Evolutionary conservation across 2,797 vertebrate species (phyloP).

Genomic region (Sphenopsis melanotis): DNA sequence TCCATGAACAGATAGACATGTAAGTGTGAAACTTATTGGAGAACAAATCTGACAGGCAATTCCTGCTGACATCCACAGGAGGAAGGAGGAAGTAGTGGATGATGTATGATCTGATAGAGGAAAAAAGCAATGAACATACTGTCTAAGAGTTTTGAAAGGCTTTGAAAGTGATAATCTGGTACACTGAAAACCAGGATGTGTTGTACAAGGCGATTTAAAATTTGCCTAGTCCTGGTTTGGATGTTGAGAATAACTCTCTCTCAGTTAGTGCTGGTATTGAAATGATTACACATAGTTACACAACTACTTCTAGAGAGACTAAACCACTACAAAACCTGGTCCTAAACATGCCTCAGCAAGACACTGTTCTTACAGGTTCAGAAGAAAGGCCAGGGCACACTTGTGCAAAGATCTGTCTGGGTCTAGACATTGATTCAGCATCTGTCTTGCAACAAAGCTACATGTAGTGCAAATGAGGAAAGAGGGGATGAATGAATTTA

Average conservation of each 20-base stretch:
- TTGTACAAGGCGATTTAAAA: background rate
- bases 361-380: background rate
- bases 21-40: background rate
- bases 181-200: background rate
- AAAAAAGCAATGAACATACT: background rate
- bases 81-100: background rate
- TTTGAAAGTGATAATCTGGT: background rate
- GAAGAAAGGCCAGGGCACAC: background rate
- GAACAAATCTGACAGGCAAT: background rate
- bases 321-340: background rate
- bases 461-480: background rate
- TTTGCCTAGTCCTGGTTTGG: background rate
- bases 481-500: background rate
- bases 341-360: background rate
- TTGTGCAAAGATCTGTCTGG: background rate
- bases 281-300: fast-evolving
- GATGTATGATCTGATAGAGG: background rate
- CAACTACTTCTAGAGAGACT: background rate
- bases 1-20: background rate
- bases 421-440: background rate
- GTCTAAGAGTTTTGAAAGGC: background rate
- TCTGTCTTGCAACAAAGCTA: background rate
- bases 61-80: background rate
- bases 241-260: background rate
- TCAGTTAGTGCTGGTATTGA: background rate